Base-by-base conservation (phyloP, 2,113 vertebrate species). In the Salvelinus alpinus region DNA sequence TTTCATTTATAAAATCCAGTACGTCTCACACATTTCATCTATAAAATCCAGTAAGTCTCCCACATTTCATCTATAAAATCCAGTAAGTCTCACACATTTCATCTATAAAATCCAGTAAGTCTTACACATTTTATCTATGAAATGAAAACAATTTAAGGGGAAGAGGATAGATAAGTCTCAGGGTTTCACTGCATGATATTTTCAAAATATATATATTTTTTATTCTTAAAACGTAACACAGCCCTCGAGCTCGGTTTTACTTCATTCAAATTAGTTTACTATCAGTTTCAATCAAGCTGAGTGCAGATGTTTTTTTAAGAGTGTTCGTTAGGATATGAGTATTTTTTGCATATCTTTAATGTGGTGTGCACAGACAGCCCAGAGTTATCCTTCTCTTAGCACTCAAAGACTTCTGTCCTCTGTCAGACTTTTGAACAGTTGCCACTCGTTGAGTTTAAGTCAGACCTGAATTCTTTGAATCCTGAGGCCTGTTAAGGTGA, bases 381-480 rank as follows among this genome's bases (percentile, higher is more conserved):
- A 67, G 25, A 54, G 60, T 20, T 4, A 5, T 47, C 20, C n/a
- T 54, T 51, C 64, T 73, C 65, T 60, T 0, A 65, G 72, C 31
- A 48, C 72, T 70, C 71, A 48, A 64, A 78, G 68, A 57, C 75
- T 38, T 76, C 8, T 44, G 38, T 80, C 38, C 76, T 13, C 73
- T 74, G 65, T 70, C 79, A 75, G 77, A 68, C 54, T 44, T 82
- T 77, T 74, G 47, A 77, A 74, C 29, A 2, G 64, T 48, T 27
- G 38, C 31, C 72, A 64, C 59, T 70, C 54, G 4, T 27, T 73
- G 66, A 64, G 81, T 72, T 74, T 74, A 11, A 44, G 38, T 44
- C 70, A 77, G 48, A 71, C 38, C 48, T 38, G 25, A 77, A 77
- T 78, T 87, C 80, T 84, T 84, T 82, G 70, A 74, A 90, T 80